These are phyloP conservation scores for Anhinga anhinga DNA, from an alignment of 2,113 vertebrate genomes.

Conservation along the genomic window DNA sequence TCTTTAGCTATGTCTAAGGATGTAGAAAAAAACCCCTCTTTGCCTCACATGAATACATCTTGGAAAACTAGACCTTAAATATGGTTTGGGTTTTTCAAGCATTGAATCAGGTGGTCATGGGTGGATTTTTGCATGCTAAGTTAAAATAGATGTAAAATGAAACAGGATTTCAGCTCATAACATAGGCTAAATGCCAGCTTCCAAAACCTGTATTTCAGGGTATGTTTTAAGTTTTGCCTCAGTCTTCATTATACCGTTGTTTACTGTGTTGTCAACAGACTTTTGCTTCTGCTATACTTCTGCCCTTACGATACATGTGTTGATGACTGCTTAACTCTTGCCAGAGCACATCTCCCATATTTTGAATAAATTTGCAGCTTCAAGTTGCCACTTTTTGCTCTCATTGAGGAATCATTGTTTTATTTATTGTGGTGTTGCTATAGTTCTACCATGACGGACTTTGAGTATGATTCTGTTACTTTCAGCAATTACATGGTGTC, in stretches of 20 bases:
- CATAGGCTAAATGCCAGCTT: not conserved
- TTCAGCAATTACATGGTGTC: not conserved
- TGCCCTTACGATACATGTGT: not conserved
- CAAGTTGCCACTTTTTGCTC: slow-evolving; percentile 33
- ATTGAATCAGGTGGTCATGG: not conserved
- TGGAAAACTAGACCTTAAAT: not conserved
- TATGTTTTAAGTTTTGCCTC: not conserved
- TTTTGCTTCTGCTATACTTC: slow-evolving; percentile 3
- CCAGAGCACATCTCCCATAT: not conserved
- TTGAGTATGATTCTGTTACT: not conserved
- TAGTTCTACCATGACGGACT: not conserved
- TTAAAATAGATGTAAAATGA: not conserved
- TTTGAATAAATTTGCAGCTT: slow-evolving; percentile 45
- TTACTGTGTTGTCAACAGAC: not conserved
- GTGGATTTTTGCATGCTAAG: not conserved
- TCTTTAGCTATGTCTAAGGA: not conserved
- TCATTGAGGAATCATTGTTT: not conserved
- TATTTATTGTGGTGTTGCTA: not conserved
- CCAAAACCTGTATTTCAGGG: not conserved
- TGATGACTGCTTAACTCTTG: slow-evolving; percentile 23
- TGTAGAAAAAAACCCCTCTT: not conserved
- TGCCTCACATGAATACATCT: not conserved
- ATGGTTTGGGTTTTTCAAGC: not conserved
- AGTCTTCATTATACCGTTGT: not conserved
- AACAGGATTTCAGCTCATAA: not conserved